A percentile compares a stretch with the other conserved stretches of the same genome.
Conservation (phyloP, 30 jellyfish, hydroid and myxozoan species). For the Turritopsis rubra region DNA sequence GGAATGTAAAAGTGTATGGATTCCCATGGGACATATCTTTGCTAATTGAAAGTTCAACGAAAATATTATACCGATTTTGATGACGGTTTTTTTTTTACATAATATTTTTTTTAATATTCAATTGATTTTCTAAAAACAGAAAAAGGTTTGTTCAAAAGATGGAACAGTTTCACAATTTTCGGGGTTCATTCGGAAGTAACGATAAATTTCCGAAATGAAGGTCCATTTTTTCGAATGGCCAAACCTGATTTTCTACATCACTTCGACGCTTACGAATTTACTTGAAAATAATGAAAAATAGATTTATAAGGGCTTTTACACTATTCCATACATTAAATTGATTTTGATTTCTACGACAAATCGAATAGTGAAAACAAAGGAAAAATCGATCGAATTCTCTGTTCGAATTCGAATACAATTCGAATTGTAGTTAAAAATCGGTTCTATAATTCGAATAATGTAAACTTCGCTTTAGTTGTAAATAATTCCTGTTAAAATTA, state of each 20-base stretch:
- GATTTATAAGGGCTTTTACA: no score
- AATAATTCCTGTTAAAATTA: not conserved
- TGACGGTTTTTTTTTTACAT: not conserved
- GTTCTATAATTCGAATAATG: no score
- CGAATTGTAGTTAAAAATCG: no score
- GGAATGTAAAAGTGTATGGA: slow-evolving; percentile 87
- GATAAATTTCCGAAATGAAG: not conserved
- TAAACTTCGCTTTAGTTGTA: not conserved
- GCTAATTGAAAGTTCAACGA: slow-evolving; percentile 46
- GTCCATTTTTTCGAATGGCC: not conserved
- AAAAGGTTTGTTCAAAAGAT: not conserved
- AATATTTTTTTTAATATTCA: not conserved
- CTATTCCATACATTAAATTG: no score
- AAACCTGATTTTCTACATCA: not conserved
- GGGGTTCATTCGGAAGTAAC: not conserved
- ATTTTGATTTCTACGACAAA: no score
- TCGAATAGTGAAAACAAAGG: no score
- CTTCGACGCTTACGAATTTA: not conserved
- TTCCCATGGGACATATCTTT: slow-evolving; percentile 94
- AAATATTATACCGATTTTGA: no score
- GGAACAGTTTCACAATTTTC: no score
- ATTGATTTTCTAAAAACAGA: not conserved
- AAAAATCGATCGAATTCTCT: no score
- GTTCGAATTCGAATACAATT: no score
- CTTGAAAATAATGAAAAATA: not conserved